These are phyloP conservation scores for Aphidoletes aphidimyza DNA, from an alignment of 2,888 invertebrate genomes.

Conservation along the genomic window DNA sequence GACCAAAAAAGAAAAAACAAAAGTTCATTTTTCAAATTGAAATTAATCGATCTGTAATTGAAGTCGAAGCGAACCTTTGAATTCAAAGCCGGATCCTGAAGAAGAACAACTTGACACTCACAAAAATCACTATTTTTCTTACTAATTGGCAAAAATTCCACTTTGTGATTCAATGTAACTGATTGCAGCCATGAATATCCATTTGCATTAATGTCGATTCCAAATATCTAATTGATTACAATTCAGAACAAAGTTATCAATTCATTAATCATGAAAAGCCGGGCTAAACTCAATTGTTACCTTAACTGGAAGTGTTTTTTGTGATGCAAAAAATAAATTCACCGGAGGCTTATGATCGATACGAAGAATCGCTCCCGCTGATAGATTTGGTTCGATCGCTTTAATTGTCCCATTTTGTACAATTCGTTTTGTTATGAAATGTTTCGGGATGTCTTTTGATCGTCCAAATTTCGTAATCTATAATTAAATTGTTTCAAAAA, in stretches of 20 bases:
- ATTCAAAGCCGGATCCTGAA: constrained; percentile 56
- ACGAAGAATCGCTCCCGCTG: constrained; percentile 66
- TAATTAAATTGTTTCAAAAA: too few species aligned
- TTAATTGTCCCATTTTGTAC: constrained; percentile 68
- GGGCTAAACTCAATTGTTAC: constrained; percentile 61
- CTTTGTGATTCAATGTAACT: constrained; percentile 65
- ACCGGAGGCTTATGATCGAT: constrained; percentile 71
- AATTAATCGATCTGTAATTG: too few species aligned
- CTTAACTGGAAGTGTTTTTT: constrained; percentile 67
- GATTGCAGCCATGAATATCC: constrained; percentile 68
- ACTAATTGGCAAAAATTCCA: constrained; percentile 66
- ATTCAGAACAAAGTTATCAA: background rate
- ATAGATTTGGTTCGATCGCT: constrained; percentile 69
- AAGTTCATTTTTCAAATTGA: background rate
- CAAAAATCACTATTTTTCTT: constrained; percentile 64
- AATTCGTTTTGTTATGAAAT: constrained; percentile 69
- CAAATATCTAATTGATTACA: constrained; percentile 60
- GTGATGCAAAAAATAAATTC: constrained; percentile 66
- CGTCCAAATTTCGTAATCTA: constrained; percentile 74
- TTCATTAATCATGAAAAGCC: too few species aligned
- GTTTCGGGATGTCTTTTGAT: constrained; percentile 70
- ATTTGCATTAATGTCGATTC: constrained; percentile 64
- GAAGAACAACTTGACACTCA: constrained; percentile 66
- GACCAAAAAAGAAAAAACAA: background rate
- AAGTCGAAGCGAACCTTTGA: constrained; percentile 29